Conservation (phyloP, 2,113 vertebrate genomes). For the Fulmarus glacialis region DNA sequence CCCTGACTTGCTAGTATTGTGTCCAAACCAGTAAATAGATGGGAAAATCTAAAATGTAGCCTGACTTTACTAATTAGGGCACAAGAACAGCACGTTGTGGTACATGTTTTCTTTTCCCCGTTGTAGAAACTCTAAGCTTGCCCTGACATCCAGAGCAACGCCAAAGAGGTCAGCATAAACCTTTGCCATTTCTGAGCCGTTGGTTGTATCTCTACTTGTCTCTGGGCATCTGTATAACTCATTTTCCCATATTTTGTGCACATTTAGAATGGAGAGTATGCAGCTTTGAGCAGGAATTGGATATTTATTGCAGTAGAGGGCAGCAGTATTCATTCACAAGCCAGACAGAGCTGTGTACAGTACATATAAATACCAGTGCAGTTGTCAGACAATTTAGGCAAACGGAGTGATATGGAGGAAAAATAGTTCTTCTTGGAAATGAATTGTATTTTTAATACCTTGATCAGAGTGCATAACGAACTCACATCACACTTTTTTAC, state of each 20-base stretch:
- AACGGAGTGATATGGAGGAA: neutral
- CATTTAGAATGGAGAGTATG: neutral
- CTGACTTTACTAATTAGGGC: neutral
- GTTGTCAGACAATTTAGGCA: neutral
- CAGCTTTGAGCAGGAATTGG: neutral
- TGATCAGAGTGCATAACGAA: neutral
- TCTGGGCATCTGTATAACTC: neutral
- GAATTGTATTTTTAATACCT: neutral
- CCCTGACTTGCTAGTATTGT: neutral
- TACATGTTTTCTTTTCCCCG: fast-evolving
- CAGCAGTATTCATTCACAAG: neutral
- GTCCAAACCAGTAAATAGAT: neutral
- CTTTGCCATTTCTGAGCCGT: neutral
- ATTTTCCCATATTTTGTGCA: neutral
- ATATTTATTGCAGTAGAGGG: neutral
- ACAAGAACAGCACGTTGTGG: neutral
- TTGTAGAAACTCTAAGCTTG: neutral
- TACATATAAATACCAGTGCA: neutral
- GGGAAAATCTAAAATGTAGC: neutral
- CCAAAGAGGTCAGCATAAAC: neutral
- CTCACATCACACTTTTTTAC: neutral
- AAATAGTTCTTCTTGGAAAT: neutral
- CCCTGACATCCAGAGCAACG: neutral
- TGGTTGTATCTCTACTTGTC: neutral
- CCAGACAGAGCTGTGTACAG: neutral